Percentiles rank a stretch among this genome's conserved stretches.
Evolutionary conservation across 2,113 vertebrate genomes (phyloP).

Genomic region (Perca schrenkii): DNA sequence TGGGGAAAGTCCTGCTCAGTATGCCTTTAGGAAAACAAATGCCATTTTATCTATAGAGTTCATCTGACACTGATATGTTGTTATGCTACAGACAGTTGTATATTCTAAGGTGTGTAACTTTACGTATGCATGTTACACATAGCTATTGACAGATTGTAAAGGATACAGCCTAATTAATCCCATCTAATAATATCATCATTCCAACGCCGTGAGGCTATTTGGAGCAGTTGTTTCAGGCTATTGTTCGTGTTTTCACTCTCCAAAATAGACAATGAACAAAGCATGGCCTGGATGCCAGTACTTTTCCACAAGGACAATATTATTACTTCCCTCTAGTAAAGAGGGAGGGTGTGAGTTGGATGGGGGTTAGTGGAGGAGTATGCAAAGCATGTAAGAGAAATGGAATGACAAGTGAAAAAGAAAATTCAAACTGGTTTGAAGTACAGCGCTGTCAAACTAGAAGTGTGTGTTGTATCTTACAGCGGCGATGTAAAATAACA

Average conservation of each 20-base stretch:
- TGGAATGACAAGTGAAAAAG: slow-evolving; percentile 19
- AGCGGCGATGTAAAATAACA: slow-evolving; percentile 12
- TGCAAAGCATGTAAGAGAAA: slow-evolving; percentile 11
- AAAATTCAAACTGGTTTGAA: not conserved
- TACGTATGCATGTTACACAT: not conserved
- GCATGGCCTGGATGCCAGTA: slow-evolving; percentile 79
- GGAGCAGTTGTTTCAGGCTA: slow-evolving; percentile 46
- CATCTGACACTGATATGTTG: not conserved
- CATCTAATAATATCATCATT: slow-evolving; percentile 38
- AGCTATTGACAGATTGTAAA: not conserved
- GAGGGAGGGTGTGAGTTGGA: slow-evolving; percentile 33
- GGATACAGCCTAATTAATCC: not conserved
- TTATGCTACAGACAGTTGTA: not conserved
- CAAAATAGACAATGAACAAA: slow-evolving; percentile 83
- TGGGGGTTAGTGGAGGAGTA: slow-evolving; percentile 11
- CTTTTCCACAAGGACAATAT: slow-evolving; percentile 84
- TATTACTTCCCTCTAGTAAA: slow-evolving; percentile 66
- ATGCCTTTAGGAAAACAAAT: not conserved
- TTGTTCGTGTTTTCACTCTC: slow-evolving; percentile 60
- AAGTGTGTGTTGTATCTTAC: not conserved
- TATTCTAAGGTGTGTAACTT: not conserved
- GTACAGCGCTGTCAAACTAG: slow-evolving; percentile 1
- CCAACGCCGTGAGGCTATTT: slow-evolving; percentile 22
- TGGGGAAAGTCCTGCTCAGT: not conserved
- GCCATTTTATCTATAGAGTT: not conserved